A percentile compares a stretch with the other conserved stretches of the same genome.
phyloP scores from a whole-genome alignment of 1,140 invertebrate genomes.

The Caenorhabditis briggsae region DNA sequence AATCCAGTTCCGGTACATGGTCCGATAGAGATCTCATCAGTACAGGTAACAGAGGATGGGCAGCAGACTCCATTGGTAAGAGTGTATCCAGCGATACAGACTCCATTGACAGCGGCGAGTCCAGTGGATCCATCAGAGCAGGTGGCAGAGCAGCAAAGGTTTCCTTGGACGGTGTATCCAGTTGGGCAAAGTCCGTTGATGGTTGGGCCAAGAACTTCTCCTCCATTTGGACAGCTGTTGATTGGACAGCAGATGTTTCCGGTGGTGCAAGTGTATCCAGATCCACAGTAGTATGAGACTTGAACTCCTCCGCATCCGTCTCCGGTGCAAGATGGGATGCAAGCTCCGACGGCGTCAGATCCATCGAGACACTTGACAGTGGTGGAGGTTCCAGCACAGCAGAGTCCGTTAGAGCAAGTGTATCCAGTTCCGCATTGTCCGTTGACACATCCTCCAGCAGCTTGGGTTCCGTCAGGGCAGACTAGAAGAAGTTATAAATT shows the following conservation, averaged over 20 bases:
- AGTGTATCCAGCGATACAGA: slow-evolving; percentile 51
- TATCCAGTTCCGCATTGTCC: slow-evolving; percentile 75
- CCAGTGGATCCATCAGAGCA: slow-evolving; percentile 62
- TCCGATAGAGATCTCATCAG: slow-evolving; percentile 67
- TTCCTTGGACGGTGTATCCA: slow-evolving; percentile 70
- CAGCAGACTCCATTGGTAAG: slow-evolving; percentile 74
- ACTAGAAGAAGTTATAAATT: slow-evolving; percentile 63
- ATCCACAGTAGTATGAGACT: slow-evolving; percentile 63
- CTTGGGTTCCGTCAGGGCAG: slow-evolving; percentile 77
- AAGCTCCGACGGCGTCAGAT: slow-evolving; percentile 76
- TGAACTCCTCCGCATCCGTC: slow-evolving; percentile 70
- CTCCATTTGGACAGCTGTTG: slow-evolving; percentile 72
- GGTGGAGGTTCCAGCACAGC: slow-evolving; percentile 74
- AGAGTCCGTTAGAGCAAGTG: slow-evolving; percentile 76
- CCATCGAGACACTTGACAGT: slow-evolving; percentile 76
- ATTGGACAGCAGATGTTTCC: slow-evolving; percentile 77
- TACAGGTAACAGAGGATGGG: slow-evolving; percentile 64
- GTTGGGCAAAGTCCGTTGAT: slow-evolving; percentile 75
- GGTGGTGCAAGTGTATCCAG: slow-evolving; percentile 75
- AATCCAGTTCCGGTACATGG: slow-evolving; percentile 67
- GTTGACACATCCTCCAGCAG: slow-evolving; percentile 77
- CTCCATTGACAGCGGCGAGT: slow-evolving; percentile 19
- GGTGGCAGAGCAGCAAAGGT: slow-evolving; percentile 59
- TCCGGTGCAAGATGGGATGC: slow-evolving; percentile 70
- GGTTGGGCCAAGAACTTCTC: slow-evolving; percentile 71